phyloP scores from a whole-genome alignment of 1,140 invertebrate genomes.

The Magallana ariakensis region DNA sequence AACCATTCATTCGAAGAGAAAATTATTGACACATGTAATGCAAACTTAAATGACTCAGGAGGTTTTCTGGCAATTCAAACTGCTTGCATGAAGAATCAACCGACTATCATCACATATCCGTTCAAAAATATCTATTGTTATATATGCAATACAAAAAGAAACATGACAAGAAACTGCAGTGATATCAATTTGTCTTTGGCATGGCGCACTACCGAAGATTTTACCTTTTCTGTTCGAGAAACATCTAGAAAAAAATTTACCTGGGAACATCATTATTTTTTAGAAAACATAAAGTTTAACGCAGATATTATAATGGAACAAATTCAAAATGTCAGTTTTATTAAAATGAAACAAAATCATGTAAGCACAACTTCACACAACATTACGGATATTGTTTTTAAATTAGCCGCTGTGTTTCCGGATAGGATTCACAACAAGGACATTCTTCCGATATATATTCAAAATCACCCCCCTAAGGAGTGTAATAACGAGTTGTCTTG shows the following conservation, averaged over 20 bases:
- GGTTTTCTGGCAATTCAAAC: neutral
- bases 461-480: neutral
- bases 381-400: neutral
- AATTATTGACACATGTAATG: neutral
- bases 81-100: neutral
- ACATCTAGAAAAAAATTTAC: neutral
- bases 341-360: neutral
- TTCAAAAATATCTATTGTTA: neutral
- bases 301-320: neutral
- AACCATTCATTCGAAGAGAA: neutral
- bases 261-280: neutral
- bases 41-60: neutral
- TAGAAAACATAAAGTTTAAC: neutral
- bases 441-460: too few relatives aligned
- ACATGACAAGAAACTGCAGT: neutral
- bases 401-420: neutral
- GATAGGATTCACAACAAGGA: neutral
- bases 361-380: neutral
- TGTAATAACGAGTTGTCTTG: neutral
- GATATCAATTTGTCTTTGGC: neutral
- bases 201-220: neutral
- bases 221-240: neutral
- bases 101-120: neutral
- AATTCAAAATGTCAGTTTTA: neutral
- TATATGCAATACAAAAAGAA: neutral